Conservation (phyloP, 2,797 vertebrate species). For the Propithecus deckenii region DNA sequence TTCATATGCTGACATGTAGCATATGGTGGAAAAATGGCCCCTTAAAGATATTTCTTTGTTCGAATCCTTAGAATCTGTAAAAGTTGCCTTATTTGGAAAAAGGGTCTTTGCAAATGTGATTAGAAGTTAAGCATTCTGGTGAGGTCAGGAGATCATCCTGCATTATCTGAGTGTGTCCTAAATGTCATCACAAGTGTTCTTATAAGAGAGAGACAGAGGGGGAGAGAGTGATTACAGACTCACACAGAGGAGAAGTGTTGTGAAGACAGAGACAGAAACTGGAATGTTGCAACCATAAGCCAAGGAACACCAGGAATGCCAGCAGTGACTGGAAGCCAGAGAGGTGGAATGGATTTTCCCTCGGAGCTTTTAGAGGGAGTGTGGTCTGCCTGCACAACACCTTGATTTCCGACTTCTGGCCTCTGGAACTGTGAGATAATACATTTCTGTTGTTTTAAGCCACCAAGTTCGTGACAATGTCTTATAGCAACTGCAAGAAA, state of each 20-base stretch:
- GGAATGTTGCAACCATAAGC: neutral
- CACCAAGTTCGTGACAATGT: neutral
- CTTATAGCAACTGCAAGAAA: neutral
- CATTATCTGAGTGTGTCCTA: neutral
- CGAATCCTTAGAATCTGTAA: neutral
- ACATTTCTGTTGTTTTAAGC: neutral
- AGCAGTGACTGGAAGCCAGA: neutral
- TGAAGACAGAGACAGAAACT: neutral
- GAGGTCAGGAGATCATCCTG: neutral
- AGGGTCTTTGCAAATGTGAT: neutral
- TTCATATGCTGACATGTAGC: neutral
- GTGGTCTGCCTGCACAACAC: too few species aligned
- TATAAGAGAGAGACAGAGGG: neutral
- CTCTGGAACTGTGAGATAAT: neutral
- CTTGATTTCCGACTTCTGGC: neutral
- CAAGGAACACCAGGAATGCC: neutral
- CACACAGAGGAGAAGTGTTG: neutral
- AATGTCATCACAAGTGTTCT: neutral
- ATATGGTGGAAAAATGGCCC: neutral
- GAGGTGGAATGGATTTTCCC: neutral
- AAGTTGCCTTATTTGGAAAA: neutral
- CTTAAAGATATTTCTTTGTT: neutral
- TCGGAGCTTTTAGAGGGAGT: neutral
- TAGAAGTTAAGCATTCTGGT: neutral
- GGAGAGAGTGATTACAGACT: neutral